Conservation (phyloP, 1,140 invertebrate genomes). For the Drosophila littoralis region DNA sequence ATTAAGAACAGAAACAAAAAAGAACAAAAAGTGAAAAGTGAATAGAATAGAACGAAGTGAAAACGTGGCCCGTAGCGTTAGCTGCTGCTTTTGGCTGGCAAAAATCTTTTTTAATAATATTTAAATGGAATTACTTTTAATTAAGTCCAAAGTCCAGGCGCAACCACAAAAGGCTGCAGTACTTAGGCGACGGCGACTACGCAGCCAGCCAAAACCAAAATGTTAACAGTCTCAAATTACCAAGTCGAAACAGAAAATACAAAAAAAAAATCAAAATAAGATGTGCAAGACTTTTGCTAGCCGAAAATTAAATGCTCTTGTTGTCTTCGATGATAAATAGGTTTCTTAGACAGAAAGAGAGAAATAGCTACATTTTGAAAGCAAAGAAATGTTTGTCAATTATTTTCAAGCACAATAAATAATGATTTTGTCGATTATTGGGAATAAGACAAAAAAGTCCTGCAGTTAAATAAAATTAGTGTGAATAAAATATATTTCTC, state of each 20-base stretch:
- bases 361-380: too few species aligned
- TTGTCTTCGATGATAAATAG: too few species aligned
- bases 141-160: conserved; percentile 66
- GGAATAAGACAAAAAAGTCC: too few species aligned
- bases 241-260: conserved; percentile 36
- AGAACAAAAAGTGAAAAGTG: not conserved
- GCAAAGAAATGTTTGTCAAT: too few species aligned
- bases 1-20: conserved; percentile 23
- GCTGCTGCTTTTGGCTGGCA: conserved; percentile 27
- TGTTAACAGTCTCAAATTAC: conserved; percentile 81
- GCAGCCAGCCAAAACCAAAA: conserved; percentile 50
- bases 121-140: conserved; percentile 81
- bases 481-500: too few species aligned
- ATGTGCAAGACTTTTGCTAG: not conserved
- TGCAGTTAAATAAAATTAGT: too few species aligned
- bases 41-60: conserved; percentile 8
- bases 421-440: too few species aligned
- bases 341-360: too few species aligned
- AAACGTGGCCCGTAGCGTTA: conserved; percentile 60
- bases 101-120: conserved; percentile 70
- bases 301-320: not conserved
- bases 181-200: conserved; percentile 13
- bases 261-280: conserved; percentile 24
- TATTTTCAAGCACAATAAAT: too few species aligned
- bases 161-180: conserved; percentile 63